Evolutionary conservation across 2,797 vertebrate species (phyloP).

Genomic region (Enteromius fasciolatus): DNA sequence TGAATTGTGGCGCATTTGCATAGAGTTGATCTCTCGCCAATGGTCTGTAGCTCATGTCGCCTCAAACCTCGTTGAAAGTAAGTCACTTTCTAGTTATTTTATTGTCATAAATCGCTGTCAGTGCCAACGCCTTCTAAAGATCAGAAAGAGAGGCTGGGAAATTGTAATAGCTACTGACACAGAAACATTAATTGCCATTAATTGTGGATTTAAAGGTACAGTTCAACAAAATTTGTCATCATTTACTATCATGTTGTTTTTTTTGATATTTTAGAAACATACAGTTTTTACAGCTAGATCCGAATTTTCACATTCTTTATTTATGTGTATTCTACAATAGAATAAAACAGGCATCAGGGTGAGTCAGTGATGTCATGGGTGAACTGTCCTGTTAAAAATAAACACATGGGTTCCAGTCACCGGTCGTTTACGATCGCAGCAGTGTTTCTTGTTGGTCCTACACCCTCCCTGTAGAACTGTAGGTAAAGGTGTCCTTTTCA

Average conservation of each 20-base stretch:
- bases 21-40: conserved; percentile 9
- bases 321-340: not conserved
- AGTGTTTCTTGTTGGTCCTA: not conserved
- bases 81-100: not conserved
- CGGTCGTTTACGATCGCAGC: not conserved
- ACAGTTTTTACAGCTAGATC: not conserved
- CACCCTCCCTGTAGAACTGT: not conserved
- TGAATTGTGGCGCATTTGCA: not conserved
- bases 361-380: not conserved
- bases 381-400: not conserved
- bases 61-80: not conserved
- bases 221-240: not conserved
- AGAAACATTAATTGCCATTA: not conserved
- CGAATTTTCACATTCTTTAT: not conserved
- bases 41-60: conserved; percentile 1
- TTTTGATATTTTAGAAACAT: not conserved
- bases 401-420: not conserved
- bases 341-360: not conserved
- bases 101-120: not conserved
- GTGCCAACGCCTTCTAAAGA: not conserved
- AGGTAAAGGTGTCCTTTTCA: conserved; percentile 31
- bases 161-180: not conserved
- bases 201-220: not conserved
- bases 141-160: not conserved
- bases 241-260: not conserved